Evolutionary conservation across 2,888 invertebrate genomes (phyloP), one percentile per base, ranked within the genome.

Genomic region (Prenolepis imparis): DNA sequence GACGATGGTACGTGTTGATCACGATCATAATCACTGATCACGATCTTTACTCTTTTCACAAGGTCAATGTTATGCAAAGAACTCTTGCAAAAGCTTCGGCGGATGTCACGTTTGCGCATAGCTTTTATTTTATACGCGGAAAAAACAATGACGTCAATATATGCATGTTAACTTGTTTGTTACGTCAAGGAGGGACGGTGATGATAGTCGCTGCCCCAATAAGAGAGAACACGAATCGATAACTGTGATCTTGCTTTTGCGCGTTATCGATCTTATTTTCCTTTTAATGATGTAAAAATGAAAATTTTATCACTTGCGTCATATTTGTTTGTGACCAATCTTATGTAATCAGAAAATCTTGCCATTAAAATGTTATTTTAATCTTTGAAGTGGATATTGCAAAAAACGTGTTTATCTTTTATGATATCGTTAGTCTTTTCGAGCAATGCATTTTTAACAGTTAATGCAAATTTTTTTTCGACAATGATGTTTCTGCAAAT

Each of bases 1-100:
- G 93, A 96, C 96, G 84, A 95, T 96, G 96, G 96, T 96, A 93
- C 95, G 95, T 94, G 85, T 84, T 81, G 86, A 88, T 28, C 28
- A 28, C 28, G 28, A 28, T 28, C 28, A 28, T 28, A 3, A 28
- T 59, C 21, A 57, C 75, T 32, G 57, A n/a, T 39, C 52, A 52
- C 48, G 18, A 82, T 59, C 21, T 70, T 70, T 64, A 59, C 72
- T 61, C 15, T 59, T 75, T 80, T 63, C 59, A 57, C 66, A 68
- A n/a, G 48, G n/a, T 48, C n/a, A 48, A 48, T 52, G n/a, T 87
- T 83, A 63, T 82, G 84, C 82, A 82, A 83, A 73, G 66, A 84
- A 78, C 52, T 39, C 21, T 44, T 32, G 18, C 3, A 68, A 78
- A 41, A 59, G 6, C 41, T 57, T 32, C 21, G 5, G 18, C 15